Conservation (phyloP, 2,113 vertebrate species). For the Toxotes chatareus region DNA sequence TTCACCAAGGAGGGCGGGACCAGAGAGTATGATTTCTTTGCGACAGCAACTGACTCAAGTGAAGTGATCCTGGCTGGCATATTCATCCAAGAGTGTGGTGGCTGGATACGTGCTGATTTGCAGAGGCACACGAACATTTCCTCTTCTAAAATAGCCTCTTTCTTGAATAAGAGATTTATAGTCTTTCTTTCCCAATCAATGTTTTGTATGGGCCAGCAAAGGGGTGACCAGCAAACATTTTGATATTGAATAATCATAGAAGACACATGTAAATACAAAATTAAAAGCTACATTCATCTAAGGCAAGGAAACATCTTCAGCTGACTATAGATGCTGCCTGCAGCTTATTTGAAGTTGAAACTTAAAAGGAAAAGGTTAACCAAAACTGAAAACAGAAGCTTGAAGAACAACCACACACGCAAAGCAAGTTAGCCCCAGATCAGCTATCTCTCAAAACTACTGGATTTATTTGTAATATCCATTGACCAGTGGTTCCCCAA, state of each 20-base stretch:
- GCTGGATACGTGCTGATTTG: slow-evolving; percentile 64
- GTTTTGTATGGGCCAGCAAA: background rate
- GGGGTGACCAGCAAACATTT: background rate
- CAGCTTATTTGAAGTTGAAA: background rate
- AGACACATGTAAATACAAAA: background rate
- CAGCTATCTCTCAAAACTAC: background rate
- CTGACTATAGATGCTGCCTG: background rate
- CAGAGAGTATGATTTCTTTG: slow-evolving; percentile 67
- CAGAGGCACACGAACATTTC: slow-evolving; percentile 56
- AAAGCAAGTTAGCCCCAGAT: slow-evolving; percentile 6
- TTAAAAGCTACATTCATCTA: background rate
- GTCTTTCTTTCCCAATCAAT: slow-evolving; percentile 12
- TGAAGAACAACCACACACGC: slow-evolving; percentile 1
- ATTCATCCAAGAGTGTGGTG: slow-evolving; percentile 56
- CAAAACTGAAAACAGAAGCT: slow-evolving; percentile 2
- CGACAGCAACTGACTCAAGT: slow-evolving; percentile 67
- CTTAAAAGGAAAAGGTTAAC: background rate
- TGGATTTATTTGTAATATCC: background rate
- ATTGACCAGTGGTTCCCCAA: background rate
- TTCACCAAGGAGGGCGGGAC: slow-evolving; percentile 67
- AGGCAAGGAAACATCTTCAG: background rate
- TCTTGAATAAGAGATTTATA: slow-evolving; percentile 5
- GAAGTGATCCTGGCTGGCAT: slow-evolving; percentile 62
- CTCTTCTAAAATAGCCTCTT: slow-evolving; percentile 39
- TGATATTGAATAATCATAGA: slow-evolving; percentile 9